These are phyloP conservation scores for Adelges cooleyi DNA, from an alignment of 1,140 invertebrate genomes.

Conservation along the genomic window DNA sequence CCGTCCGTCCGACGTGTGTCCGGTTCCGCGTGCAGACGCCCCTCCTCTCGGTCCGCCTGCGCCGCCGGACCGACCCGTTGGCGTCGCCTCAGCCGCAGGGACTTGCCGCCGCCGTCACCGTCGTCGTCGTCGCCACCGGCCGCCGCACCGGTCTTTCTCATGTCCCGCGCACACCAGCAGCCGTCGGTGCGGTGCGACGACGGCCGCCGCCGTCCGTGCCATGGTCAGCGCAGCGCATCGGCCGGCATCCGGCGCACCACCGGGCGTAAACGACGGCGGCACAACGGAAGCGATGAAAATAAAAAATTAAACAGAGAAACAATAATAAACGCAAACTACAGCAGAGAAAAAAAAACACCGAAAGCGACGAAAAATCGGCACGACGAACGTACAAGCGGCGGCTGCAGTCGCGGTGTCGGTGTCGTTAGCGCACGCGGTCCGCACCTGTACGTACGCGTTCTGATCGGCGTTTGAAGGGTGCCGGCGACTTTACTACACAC, in stretches of 20 bases:
- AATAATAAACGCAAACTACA: background rate
- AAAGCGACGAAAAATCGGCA: background rate
- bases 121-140: background rate
- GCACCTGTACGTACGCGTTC: conserved; percentile 12
- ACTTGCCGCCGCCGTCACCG: background rate
- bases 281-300: background rate
- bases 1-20: no score
- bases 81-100: background rate
- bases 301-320: no score
- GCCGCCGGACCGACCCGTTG: background rate
- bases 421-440: background rate
- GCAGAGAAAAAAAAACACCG: background rate
- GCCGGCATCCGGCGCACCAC: background rate
- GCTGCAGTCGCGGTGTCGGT: no score
- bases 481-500: background rate
- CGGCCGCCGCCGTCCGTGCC: background rate
- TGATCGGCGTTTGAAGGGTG: conserved; percentile 3
- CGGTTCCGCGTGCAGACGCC: no score
- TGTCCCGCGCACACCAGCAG: background rate
- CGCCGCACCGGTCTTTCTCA: conserved; percentile 3
- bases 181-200: no score
- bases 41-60: background rate
- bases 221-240: background rate
- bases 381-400: background rate
- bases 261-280: background rate